A percentile compares a stretch with the other conserved stretches of the same genome.
Conservation (phyloP, 1,140 invertebrate genomes). For the Sitodiplosis mosellana region DNA sequence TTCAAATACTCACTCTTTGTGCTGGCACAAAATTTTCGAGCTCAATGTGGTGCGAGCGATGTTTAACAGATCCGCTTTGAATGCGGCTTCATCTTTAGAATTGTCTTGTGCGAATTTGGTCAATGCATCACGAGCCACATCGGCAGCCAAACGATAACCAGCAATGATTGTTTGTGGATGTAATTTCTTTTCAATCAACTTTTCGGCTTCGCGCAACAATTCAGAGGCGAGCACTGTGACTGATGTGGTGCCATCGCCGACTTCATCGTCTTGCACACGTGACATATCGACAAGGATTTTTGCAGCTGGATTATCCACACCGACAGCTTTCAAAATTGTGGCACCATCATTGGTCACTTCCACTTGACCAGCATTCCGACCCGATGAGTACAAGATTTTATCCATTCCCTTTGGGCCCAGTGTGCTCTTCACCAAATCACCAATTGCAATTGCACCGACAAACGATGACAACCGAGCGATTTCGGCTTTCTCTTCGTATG, state of each 20-base stretch:
- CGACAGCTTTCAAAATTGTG: conserved; percentile 90
- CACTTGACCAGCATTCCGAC: conserved; percentile 63
- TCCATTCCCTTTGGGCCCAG: conserved; percentile 99
- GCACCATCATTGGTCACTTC: conserved; percentile 99
- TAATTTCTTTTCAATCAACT: conserved; percentile 81
- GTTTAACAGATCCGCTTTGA: conserved; percentile 82
- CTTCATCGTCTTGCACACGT: conserved; percentile 97
- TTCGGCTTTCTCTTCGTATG: conserved; percentile 95
- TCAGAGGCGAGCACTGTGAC: conserved; percentile 95
- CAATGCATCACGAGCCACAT: conserved; percentile 68
- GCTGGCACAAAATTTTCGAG: conserved; percentile 94
- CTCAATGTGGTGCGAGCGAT: conserved; percentile 95
- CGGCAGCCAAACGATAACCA: conserved; percentile 80
- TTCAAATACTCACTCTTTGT: conserved; percentile 54
- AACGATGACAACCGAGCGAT: conserved; percentile 90
- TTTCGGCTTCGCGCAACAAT: conserved; percentile 87
- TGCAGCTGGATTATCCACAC: conserved; percentile 97
- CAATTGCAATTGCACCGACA: conserved; percentile 95
- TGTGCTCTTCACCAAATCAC: conserved; percentile 95
- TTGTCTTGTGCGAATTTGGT: conserved; percentile 61
- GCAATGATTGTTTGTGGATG: conserved; percentile 96
- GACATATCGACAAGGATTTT: conserved; percentile 98
- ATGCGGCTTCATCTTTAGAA: conserved; percentile 56
- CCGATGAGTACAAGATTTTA: conserved; percentile 85
- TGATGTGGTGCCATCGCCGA: conserved; percentile 98